A percentile compares a stretch with the other conserved stretches of the same genome.
phyloP scores from a whole-genome alignment of 2,888 invertebrate species.

The Habroteleia sp. region DNA sequence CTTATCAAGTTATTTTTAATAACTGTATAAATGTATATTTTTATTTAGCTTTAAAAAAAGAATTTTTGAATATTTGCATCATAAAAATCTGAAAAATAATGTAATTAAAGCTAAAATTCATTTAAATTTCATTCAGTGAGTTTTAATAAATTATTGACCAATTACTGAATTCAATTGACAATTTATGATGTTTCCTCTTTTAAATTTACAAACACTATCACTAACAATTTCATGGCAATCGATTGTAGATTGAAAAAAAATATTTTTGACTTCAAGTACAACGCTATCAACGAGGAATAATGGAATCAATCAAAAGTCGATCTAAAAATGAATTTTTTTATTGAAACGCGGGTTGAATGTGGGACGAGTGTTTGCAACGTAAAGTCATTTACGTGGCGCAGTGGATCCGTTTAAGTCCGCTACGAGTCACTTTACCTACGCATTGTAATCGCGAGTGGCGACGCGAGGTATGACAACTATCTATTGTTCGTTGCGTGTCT shows the following conservation, averaged over 20 bases:
- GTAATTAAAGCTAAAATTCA: too few relatives aligned
- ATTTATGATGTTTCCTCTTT: too few relatives aligned
- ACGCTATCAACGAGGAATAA: conserved; percentile 3
- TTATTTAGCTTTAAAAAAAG: too few relatives aligned
- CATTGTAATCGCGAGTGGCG: conserved; percentile 68
- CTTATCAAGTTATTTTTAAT: too few relatives aligned
- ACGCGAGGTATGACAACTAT: conserved; percentile 69
- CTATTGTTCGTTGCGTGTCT: conserved; percentile 63
- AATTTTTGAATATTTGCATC: too few relatives aligned
- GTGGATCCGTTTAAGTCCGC: conserved; percentile 73
- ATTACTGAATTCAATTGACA: too few relatives aligned
- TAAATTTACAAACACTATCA: too few relatives aligned
- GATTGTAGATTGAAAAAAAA: not conserved
- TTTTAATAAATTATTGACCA: too few relatives aligned
- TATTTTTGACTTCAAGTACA: conserved; percentile 4
- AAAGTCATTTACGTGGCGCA: conserved; percentile 53
- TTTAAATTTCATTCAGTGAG: too few relatives aligned
- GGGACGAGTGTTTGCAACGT: conserved; percentile 44
- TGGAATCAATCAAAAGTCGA: conserved; percentile 26
- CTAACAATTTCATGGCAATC: too few relatives aligned
- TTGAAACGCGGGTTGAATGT: conserved; percentile 21
- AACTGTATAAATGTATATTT: too few relatives aligned
- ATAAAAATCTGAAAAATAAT: too few relatives aligned
- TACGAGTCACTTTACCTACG: conserved; percentile 72
- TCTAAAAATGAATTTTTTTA: conserved; percentile 29